phyloP scores from a whole-genome alignment of 2,888 invertebrate species.

The Salpingus planirostris region DNA sequence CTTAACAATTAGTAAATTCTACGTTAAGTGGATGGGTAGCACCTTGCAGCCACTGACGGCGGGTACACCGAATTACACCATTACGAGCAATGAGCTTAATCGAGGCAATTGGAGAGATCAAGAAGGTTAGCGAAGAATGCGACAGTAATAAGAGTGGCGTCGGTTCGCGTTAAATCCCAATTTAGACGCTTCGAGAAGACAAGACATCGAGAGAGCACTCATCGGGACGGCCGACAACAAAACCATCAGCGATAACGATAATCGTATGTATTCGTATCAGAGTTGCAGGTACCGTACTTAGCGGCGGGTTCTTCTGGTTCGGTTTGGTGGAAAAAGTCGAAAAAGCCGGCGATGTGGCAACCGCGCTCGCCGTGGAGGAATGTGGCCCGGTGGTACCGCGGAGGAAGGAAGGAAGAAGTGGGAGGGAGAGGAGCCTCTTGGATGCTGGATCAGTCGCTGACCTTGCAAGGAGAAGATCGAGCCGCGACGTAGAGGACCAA shows the following conservation, averaged over 20 bases:
- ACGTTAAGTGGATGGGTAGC: conserved; percentile 17
- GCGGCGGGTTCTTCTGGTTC: no score
- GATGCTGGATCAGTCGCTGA: conserved; percentile 38
- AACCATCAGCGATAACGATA: no score
- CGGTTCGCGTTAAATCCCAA: conserved; percentile 26
- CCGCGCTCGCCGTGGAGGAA: conserved; percentile 26
- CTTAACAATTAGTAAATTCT: no score
- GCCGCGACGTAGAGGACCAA: conserved; percentile 21
- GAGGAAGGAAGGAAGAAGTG: conserved; percentile 40
- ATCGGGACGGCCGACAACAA: no score
- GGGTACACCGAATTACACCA: conserved; percentile 24
- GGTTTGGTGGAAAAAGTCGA: not conserved
- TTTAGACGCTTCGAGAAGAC: no score
- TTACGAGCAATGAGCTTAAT: conserved; percentile 30
- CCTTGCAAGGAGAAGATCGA: conserved; percentile 40
- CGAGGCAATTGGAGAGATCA: conserved; percentile 35
- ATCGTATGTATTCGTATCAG: no score
- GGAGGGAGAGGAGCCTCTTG: conserved; percentile 17
- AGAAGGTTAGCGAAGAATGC: conserved; percentile 33
- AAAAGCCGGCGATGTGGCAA: conserved; percentile 22
- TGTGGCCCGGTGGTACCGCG: conserved; percentile 29
- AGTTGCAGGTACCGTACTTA: no score
- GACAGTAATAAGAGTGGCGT: conserved; percentile 37
- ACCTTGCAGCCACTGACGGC: conserved; percentile 18
- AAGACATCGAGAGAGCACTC: no score